These are phyloP conservation scores for Crotalus horridus DNA, from an alignment of 2,113 vertebrate genomes.

Conservation along the genomic window DNA sequence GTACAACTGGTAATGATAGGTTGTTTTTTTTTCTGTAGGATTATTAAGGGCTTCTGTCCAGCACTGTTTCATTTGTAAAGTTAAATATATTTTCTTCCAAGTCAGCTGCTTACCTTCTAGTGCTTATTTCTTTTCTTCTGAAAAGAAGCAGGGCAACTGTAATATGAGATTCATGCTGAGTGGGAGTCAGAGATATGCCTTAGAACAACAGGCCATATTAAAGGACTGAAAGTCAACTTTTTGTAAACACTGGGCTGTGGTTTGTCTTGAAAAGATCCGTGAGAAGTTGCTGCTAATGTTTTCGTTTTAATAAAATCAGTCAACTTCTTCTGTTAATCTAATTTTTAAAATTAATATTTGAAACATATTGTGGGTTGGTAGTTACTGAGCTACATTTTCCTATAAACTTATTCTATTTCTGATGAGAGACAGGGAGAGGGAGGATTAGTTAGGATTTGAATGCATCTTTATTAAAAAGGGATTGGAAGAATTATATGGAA, in stretches of 20 bases:
- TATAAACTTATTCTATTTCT: neutral
- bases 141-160: neutral
- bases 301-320: neutral
- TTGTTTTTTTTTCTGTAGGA: neutral
- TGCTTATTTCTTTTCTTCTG: neutral
- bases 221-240: neutral
- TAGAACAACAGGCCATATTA: neutral
- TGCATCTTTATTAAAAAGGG: neutral
- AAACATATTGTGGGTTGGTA: neutral
- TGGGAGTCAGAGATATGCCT: neutral
- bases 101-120: neutral
- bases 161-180: slow-evolving; percentile 1
- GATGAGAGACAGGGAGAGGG: neutral
- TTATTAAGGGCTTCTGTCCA: neutral
- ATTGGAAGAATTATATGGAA: neutral
- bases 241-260: slow-evolving; percentile 3
- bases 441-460: neutral
- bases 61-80: neutral
- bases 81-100: neutral
- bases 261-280: neutral
- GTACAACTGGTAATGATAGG: neutral
- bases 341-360: neutral
- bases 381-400: neutral
- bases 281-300: neutral
- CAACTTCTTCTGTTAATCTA: neutral